Evolutionary conservation across 64 coral and sea anemone species (phyloP).

Genomic region (Dendrophyllia cribrosa): DNA sequence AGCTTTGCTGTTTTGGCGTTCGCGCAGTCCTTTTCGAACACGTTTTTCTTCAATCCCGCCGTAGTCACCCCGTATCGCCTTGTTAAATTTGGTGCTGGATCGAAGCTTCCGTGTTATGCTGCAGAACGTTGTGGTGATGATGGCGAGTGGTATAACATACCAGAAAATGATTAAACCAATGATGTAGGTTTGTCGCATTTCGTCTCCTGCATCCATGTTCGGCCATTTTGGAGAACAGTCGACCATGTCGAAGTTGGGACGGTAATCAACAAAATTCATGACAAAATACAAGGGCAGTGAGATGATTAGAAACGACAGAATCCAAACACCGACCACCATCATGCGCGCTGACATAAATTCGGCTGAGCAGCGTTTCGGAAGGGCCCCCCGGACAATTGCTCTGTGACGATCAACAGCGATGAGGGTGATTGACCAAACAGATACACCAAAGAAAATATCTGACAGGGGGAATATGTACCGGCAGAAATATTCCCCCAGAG

Average conservation of each 20-base stretch:
- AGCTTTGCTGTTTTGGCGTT: constrained; percentile 67
- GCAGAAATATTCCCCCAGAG: constrained; percentile 66
- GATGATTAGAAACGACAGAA: constrained; percentile 47
- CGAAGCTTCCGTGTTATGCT: constrained; percentile 47
- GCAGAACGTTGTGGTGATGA: constrained; percentile 50
- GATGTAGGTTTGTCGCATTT: constrained; percentile 40
- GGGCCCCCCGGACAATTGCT: constrained; percentile 36
- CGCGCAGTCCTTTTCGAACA: constrained; percentile 7
- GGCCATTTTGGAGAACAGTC: constrained; percentile 30
- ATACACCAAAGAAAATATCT: constrained; percentile 78
- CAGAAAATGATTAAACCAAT: constrained; percentile 42
- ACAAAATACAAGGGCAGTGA: constrained; percentile 70
- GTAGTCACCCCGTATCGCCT: constrained; percentile 15
- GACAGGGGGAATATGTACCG: constrained; percentile 57
- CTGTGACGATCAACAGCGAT: constrained; percentile 81
- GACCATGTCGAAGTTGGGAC: background rate
- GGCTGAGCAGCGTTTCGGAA: background rate
- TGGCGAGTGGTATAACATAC: constrained; percentile 70
- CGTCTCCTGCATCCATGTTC: background rate
- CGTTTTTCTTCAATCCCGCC: background rate
- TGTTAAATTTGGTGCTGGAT: constrained; percentile 68
- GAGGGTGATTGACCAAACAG: constrained; percentile 76
- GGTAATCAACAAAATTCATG: constrained; percentile 44
- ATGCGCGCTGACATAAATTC: background rate
- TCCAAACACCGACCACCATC: constrained; percentile 36